Conservation (phyloP, 1,140 invertebrate species). For the Nasonia giraulti region DNA sequence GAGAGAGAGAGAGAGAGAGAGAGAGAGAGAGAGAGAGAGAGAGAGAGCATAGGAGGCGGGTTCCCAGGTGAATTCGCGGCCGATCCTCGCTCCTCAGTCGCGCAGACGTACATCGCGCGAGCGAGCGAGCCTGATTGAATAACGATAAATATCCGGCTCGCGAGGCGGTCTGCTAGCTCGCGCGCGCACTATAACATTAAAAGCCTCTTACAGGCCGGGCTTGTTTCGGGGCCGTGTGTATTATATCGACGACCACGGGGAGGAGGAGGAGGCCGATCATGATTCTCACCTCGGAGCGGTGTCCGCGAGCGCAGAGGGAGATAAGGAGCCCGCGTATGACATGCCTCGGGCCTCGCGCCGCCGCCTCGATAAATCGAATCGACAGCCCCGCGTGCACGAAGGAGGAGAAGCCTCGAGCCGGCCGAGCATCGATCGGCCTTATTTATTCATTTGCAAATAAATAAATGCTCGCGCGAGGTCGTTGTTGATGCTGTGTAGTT, state of each 20-base stretch:
- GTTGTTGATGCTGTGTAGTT: slow-evolving; percentile 52
- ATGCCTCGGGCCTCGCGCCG: slow-evolving; percentile 56
- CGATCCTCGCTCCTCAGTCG: slow-evolving; percentile 33
- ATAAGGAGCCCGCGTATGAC: slow-evolving; percentile 71
- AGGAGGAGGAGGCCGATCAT: slow-evolving; percentile 59
- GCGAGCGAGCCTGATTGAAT: slow-evolving; percentile 64
- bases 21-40: no score
- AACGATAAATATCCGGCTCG: slow-evolving; percentile 69
- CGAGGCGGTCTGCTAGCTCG: slow-evolving; percentile 35
- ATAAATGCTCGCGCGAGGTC: slow-evolving; percentile 66
- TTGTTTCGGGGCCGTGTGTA: slow-evolving; percentile 59
- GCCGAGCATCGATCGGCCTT: slow-evolving; percentile 70
- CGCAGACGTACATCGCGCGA: slow-evolving; percentile 23
- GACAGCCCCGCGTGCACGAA: slow-evolving; percentile 34
- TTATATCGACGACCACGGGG: slow-evolving; percentile 55
- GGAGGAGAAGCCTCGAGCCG: neutral
- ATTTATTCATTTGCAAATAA: slow-evolving; percentile 74
- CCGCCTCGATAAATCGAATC: slow-evolving; percentile 54
- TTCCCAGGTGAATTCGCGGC: slow-evolving; percentile 36
- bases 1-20: no score
- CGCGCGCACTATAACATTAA: slow-evolving; percentile 66
- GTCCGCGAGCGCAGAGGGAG: slow-evolving; percentile 53
- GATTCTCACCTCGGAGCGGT: slow-evolving; percentile 62
- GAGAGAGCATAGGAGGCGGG: slow-evolving; percentile 5
- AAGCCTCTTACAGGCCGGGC: slow-evolving; percentile 70